Evolutionary conservation across 2,113 vertebrate genomes (phyloP), one percentile per base, ranked within the genome.

Genomic region (Crotalus tigris): DNA sequence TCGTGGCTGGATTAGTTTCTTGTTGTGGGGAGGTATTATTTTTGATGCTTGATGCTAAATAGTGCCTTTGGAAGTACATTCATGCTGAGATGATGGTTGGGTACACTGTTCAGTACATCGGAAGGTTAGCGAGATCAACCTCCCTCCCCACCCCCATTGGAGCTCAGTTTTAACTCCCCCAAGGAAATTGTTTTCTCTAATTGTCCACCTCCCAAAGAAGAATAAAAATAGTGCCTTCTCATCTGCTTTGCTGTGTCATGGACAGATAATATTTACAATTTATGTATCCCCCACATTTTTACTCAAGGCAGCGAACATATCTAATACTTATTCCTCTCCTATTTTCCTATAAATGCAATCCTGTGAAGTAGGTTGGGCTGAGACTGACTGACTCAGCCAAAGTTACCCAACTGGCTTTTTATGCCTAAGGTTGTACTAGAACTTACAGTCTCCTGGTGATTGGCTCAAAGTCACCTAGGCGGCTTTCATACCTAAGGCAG

Each of bases 51-150:
- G 44, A 91, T 29, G 55, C 90, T 87, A 24, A 39, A 55, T 26
- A 88, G 57, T 24, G 51, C 21, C 87, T 93, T 90, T 91, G 88
- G 15, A 33, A 93, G 91, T 85, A 89, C 46, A 24, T 29, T 86
- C 93, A 61, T 11, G 88, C 90, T 57, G 75, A 81, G 86, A 89
- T 64, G 89, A 69, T 92, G 91, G 93, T 3, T 75, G 88, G 88
- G 89, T 86, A 88, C 1, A 24, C 49, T 90, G 92, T 92, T 53
- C 58, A 90, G 88, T 51, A 88, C 86, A 75, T 88, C 17, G 91
- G 91, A 95, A 95, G 91, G 93, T 93, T 94, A 93, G 59, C 0
- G 29, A 92, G 92, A 93, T 57, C 92, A 93, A 59, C 92, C 61
- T 29, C 61, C 61, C 61, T 4, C 2, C 12, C 29, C 91, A 75